A percentile compares a stretch with the other conserved stretches of the same genome.
phyloP scores from a whole-genome alignment of 2,797 vertebrate species.

The Dipus sagitta region DNA sequence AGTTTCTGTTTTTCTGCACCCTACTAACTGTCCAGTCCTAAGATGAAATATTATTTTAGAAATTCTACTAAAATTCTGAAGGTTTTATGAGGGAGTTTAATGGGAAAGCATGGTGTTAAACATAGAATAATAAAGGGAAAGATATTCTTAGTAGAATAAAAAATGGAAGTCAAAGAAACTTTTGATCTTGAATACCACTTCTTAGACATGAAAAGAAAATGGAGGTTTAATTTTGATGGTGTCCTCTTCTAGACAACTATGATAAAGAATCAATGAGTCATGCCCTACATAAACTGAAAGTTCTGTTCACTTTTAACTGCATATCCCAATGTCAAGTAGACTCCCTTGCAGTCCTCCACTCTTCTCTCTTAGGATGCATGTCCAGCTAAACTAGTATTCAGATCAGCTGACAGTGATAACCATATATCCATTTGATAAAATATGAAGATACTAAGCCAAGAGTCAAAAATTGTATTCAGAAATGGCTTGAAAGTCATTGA shows the following conservation, averaged over 20 bases:
- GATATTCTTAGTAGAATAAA: background rate
- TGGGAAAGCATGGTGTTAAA: background rate
- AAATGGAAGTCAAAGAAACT: background rate
- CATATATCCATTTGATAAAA: background rate
- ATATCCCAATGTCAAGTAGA: background rate
- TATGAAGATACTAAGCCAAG: background rate
- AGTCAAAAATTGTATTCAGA: constrained; percentile 20
- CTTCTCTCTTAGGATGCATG: background rate
- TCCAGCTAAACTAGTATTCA: background rate
- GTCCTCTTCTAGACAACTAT: background rate
- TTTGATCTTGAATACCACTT: background rate
- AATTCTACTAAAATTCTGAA: background rate
- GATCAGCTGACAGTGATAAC: background rate
- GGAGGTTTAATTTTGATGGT: background rate
- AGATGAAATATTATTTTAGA: background rate
- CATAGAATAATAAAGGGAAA: background rate
- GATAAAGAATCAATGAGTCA: background rate
- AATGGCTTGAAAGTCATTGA: background rate
- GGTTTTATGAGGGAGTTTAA: background rate
- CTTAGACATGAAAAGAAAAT: background rate
- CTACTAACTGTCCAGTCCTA: background rate
- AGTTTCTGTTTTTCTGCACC: background rate
- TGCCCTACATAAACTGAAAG: background rate
- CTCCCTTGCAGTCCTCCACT: background rate
- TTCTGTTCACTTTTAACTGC: background rate